phyloP scores from a whole-genome alignment of 2,113 vertebrate genomes.

The Melanerpes aurifrons region DNA sequence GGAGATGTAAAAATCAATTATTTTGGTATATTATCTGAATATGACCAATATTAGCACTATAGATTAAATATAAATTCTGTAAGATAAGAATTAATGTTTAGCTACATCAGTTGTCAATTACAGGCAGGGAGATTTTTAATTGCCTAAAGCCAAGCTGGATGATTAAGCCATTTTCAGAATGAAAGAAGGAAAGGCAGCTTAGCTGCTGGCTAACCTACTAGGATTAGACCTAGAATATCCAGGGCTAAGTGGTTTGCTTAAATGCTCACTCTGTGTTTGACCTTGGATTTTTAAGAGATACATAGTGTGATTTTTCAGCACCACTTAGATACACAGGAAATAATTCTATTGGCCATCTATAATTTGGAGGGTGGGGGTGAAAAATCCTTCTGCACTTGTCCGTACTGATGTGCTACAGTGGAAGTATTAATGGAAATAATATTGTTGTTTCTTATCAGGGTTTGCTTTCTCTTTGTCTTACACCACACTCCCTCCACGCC shows the following conservation, averaged over 20 bases:
- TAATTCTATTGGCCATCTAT: background rate
- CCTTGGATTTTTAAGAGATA: background rate
- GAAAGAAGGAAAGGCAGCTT: background rate
- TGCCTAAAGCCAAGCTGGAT: background rate
- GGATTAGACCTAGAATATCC: background rate
- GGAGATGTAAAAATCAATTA: background rate
- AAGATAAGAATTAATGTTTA: background rate
- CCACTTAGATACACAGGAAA: background rate
- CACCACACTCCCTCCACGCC: too few species aligned
- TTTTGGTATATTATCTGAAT: background rate
- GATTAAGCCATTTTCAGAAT: background rate
- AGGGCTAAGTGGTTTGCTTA: slow-evolving; percentile 1
- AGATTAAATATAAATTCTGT: background rate
- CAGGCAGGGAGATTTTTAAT: background rate
- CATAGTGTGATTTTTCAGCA: background rate
- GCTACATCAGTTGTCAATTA: background rate
- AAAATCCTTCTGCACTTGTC: background rate
- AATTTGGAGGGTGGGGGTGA: fast-evolving
- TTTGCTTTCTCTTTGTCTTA: background rate
- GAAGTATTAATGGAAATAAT: background rate
- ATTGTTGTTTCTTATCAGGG: background rate
- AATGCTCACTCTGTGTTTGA: background rate
- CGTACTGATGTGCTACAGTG: fast-evolving
- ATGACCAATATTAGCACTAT: background rate
- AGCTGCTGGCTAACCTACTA: background rate